A percentile compares a stretch with the other conserved stretches of the same genome.
phyloP scores from a whole-genome alignment of 2,797 vertebrate genomes.

The Gymnothorax reevesii region DNA sequence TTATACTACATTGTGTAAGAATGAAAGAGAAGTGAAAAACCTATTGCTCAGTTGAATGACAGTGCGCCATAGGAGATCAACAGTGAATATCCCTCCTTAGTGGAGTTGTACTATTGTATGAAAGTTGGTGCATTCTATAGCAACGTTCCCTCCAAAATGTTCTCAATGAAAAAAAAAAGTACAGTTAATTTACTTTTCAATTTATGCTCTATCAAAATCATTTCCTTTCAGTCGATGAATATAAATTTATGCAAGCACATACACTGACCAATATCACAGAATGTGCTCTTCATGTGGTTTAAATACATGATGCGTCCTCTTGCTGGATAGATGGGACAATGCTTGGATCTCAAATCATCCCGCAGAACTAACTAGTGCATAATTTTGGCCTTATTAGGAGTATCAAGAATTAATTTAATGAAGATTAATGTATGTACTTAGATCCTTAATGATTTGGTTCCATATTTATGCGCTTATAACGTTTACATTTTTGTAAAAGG shows the following conservation, averaged over 20 bases:
- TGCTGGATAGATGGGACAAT: not conserved
- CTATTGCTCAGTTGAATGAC: not conserved
- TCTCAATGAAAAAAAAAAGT: not conserved
- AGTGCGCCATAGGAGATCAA: not conserved
- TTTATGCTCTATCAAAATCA: too few species aligned
- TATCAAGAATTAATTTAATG: too few species aligned
- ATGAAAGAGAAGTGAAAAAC: not conserved
- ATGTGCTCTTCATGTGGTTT: not conserved
- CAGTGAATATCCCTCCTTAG: not conserved
- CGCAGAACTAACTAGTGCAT: not conserved
- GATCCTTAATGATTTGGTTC: not conserved
- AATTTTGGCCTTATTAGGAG: not conserved
- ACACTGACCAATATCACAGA: not conserved
- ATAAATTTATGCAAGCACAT: too few species aligned
- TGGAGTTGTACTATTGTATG: not conserved
- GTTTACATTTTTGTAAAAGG: not conserved
- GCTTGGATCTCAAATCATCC: not conserved
- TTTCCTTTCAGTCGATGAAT: too few species aligned
- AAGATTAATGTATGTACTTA: not conserved
- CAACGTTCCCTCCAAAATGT: not conserved
- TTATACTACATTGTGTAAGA: not conserved
- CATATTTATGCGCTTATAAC: too few species aligned
- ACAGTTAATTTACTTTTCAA: too few species aligned
- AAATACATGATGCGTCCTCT: not conserved
- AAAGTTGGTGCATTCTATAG: not conserved